These are phyloP conservation scores for Hymenopus coronatus DNA, from an alignment of 2,888 invertebrate species.

Conservation along the genomic window DNA sequence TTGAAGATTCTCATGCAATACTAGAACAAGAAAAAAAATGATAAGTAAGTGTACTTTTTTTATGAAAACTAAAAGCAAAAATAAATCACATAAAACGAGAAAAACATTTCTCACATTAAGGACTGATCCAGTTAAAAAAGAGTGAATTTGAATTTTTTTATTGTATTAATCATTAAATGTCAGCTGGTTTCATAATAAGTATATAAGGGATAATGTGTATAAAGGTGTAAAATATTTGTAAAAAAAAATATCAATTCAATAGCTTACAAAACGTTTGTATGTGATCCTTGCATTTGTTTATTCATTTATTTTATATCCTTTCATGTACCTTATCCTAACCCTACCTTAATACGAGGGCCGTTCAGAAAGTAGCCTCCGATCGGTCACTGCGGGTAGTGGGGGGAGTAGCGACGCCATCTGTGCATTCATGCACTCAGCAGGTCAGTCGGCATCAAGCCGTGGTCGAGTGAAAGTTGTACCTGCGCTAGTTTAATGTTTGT, in stretches of 20 bases:
- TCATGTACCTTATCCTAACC: background rate
- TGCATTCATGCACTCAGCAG: too few relatives aligned
- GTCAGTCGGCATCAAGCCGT: too few relatives aligned
- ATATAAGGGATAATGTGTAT: slow-evolving; percentile 6
- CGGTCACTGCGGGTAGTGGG: too few relatives aligned
- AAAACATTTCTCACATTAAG: slow-evolving; percentile 12
- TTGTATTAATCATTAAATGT: slow-evolving; percentile 20
- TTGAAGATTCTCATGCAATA: background rate
- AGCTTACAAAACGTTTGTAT: slow-evolving; percentile 31
- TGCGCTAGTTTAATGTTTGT: too few relatives aligned
- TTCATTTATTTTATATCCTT: background rate
- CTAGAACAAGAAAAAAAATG: background rate
- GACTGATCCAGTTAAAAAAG: slow-evolving; percentile 18
- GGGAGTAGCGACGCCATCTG: too few relatives aligned
- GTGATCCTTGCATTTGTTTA: slow-evolving; percentile 17
- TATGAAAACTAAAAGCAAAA: slow-evolving; percentile 4
- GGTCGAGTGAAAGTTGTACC: too few relatives aligned
- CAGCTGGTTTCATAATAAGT: slow-evolving; percentile 19
- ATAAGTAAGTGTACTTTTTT: slow-evolving; percentile 18
- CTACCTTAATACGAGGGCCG: background rate
- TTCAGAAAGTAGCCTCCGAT: too few relatives aligned
- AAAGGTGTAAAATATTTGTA: slow-evolving; percentile 21
- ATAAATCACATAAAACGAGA: background rate
- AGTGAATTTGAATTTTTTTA: slow-evolving; percentile 20
- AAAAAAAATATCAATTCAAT: slow-evolving; percentile 29